phyloP scores from a whole-genome alignment of 1,140 invertebrate genomes.

The Hyles vespertilio region DNA sequence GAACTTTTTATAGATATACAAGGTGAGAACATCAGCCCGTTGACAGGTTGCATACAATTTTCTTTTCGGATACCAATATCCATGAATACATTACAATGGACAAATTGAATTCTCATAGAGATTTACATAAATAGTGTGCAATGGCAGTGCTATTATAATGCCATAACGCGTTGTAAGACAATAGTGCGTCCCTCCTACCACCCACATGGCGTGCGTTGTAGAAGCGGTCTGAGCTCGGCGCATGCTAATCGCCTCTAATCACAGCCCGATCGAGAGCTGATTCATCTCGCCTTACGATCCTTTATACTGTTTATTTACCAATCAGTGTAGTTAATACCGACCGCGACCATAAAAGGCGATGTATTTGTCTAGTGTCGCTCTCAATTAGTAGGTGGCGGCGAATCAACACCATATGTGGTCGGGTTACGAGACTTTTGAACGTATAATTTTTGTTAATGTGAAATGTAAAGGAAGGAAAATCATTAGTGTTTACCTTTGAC shows the following conservation, averaged over 20 bases:
- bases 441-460: conserved; percentile 64
- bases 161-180: conserved; percentile 66
- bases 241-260: conserved; percentile 72
- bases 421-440: conserved; percentile 41
- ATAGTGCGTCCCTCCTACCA: conserved; percentile 60
- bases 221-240: conserved; percentile 36
- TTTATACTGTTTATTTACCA: conserved; percentile 67
- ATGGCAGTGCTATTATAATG: conserved; percentile 59
- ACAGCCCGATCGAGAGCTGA: conserved; percentile 65
- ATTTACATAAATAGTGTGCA: conserved; percentile 69
- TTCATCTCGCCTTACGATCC: conserved; percentile 56
- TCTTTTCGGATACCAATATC: conserved; percentile 37
- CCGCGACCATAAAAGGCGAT: conserved; percentile 67
- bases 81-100: conserved; percentile 53
- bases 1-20: conserved; percentile 8
- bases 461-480: conserved; percentile 63
- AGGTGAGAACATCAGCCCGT: conserved; percentile 26
- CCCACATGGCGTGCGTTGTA: conserved; percentile 45
- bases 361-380: conserved; percentile 69
- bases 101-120: conserved; percentile 65
- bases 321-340: conserved; percentile 61
- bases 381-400: conserved; percentile 64
- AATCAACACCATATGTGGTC: conserved; percentile 68
- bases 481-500: conserved; percentile 57
- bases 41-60: conserved; percentile 39